Percentiles rank a stretch among this genome's conserved stretches.
Conservation (phyloP, 2,888 invertebrate species). For the Ceriagrion tenellum region DNA sequence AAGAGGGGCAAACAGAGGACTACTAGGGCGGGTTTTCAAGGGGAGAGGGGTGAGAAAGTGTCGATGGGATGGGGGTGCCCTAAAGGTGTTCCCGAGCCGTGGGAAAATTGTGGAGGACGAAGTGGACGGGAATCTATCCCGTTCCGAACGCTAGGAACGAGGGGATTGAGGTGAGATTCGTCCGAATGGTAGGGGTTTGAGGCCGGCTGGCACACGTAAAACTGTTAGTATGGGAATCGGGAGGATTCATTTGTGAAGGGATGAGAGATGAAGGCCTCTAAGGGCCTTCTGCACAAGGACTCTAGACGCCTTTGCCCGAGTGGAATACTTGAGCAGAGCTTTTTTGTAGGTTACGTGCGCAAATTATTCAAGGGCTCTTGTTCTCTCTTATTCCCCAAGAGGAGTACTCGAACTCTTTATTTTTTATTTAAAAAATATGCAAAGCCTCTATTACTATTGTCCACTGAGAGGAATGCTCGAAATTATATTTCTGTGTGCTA, state of each 20-base stretch:
- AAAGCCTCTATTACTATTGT: no score
- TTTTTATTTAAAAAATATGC: no score
- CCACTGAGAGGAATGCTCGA: no score
- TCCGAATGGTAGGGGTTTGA: not conserved
- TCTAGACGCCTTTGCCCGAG: no score
- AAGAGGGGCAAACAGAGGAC: not conserved
- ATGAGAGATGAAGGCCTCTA: not conserved
- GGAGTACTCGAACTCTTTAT: no score
- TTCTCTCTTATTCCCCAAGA: no score
- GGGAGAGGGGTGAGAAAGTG: not conserved
- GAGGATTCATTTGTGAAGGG: not conserved
- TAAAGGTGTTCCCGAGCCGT: not conserved
- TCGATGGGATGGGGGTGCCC: not conserved
- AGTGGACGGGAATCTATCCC: conserved; percentile 1
- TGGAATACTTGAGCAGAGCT: no score
- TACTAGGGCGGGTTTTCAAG: not conserved
- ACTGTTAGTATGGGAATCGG: not conserved
- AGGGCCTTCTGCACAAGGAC: no score
- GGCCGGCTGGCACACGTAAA: not conserved
- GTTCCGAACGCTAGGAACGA: not conserved
- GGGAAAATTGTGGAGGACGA: not conserved
- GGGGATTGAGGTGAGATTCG: not conserved
- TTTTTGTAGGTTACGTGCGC: no score
- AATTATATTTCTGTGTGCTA: no score
- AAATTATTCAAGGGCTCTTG: no score